Evolutionary conservation across 2,113 vertebrate species (phyloP).

Genomic region (Poeciliopsis retropinna): DNA sequence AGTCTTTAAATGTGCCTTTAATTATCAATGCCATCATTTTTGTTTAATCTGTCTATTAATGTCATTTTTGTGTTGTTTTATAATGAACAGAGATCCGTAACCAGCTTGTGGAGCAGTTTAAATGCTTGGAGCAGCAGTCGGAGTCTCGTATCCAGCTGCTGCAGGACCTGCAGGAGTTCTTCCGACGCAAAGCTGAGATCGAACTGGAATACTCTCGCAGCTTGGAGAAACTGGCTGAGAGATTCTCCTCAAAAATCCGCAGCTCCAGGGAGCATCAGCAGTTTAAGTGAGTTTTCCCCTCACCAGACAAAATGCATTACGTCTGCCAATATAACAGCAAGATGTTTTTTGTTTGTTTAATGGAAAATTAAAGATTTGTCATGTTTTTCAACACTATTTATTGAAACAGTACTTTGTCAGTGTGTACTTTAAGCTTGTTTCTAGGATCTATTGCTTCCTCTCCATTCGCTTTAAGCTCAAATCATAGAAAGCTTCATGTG

Average conservation of each 20-base stretch:
- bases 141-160: constrained; percentile 96
- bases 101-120: constrained; percentile 98
- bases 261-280: constrained; percentile 94
- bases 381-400: constrained; percentile 11
- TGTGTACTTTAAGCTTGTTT: neutral
- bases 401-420: neutral
- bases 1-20: neutral
- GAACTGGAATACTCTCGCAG: constrained; percentile 96
- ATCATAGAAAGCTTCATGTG: neutral
- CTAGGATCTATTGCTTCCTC: neutral
- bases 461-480: neutral
- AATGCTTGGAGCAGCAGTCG: constrained; percentile 98
- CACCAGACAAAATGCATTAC: neutral
- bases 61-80: constrained; percentile 17
- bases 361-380: neutral
- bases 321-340: neutral
- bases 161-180: constrained; percentile 99
- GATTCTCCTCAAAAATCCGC: constrained; percentile 97
- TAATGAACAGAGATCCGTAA: constrained; percentile 91
- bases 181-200: constrained; percentile 96
- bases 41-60: constrained; percentile 15
- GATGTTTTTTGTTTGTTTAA: neutral
- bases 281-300: constrained; percentile 88
- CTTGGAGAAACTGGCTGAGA: constrained; percentile 95
- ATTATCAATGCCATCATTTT: neutral